Conservation (phyloP, 1,140 invertebrate genomes). For the Trinorchestia longiramus region DNA sequence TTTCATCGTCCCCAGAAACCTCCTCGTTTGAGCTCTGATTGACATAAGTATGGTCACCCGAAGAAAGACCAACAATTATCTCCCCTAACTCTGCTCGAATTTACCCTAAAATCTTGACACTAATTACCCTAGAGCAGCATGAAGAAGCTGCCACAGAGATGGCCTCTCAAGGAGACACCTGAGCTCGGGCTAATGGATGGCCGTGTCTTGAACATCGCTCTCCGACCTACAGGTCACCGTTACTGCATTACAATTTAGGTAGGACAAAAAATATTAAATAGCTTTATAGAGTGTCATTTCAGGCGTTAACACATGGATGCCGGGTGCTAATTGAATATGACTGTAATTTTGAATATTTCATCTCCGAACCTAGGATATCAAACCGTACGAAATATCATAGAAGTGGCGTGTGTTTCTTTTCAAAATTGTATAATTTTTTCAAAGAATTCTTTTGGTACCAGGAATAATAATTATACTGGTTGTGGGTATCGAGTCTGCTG, state of each 20-base stretch:
- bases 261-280: not conserved
- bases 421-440: no score
- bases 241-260: not conserved
- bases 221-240: not conserved
- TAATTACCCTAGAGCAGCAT: not conserved
- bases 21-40: not conserved
- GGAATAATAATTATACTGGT: no score
- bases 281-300: not conserved
- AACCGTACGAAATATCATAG: no score
- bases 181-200: not conserved
- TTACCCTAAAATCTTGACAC: conserved; percentile 43
- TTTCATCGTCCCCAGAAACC: not conserved
- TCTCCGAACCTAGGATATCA: not conserved
- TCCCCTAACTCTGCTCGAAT: conserved; percentile 50
- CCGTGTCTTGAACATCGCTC: no score
- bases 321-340: not conserved
- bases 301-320: not conserved
- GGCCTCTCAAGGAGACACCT: conserved; percentile 11
- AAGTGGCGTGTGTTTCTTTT: no score
- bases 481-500: no score
- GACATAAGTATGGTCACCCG: conserved; percentile 14
- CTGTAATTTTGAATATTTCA: not conserved
- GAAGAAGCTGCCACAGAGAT: not conserved
- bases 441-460: no score
- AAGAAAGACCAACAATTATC: not conserved